These are phyloP conservation scores for Charaxes varanes DNA, from an alignment of 1,140 invertebrate genomes.

Conservation along the genomic window DNA sequence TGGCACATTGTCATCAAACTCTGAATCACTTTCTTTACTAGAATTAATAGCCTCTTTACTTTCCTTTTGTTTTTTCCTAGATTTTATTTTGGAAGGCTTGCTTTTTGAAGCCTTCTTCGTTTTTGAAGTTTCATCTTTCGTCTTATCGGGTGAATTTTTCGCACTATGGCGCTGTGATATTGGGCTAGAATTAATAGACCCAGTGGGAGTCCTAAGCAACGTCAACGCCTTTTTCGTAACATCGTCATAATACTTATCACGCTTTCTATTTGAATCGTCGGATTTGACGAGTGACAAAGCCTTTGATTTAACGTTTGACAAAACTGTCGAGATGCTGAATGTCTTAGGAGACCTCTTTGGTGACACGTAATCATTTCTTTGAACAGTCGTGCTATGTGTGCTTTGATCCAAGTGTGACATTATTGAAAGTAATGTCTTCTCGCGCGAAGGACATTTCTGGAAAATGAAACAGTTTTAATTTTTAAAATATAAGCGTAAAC, in stretches of 20 bases:
- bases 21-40: constrained; percentile 10
- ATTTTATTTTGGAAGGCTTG: constrained; percentile 5
- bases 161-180: constrained; percentile 2
- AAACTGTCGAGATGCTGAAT: constrained; percentile 53
- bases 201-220: constrained; percentile 52
- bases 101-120: constrained; percentile 6
- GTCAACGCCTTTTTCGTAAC: constrained; percentile 41
- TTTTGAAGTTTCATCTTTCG: constrained; percentile 5
- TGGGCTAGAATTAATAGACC: constrained; percentile 36
- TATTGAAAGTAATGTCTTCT: constrained; percentile 68
- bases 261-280: constrained; percentile 38
- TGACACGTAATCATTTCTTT: constrained; percentile 27
- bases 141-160: constrained; percentile 5
- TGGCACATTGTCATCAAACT: constrained; percentile 4
- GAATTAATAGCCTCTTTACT: constrained; percentile 2
- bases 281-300: constrained; percentile 70
- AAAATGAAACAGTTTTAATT: constrained; percentile 24
- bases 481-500: too few species aligned
- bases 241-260: constrained; percentile 29
- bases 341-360: constrained; percentile 38
- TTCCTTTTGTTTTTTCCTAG: constrained; percentile 9
- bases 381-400: constrained; percentile 26
- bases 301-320: constrained; percentile 74
- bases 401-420: constrained; percentile 66
- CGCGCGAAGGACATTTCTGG: constrained; percentile 71